Base-by-base conservation (phyloP, 1,140 invertebrate genomes). In the Liolophura sinensis region DNA sequence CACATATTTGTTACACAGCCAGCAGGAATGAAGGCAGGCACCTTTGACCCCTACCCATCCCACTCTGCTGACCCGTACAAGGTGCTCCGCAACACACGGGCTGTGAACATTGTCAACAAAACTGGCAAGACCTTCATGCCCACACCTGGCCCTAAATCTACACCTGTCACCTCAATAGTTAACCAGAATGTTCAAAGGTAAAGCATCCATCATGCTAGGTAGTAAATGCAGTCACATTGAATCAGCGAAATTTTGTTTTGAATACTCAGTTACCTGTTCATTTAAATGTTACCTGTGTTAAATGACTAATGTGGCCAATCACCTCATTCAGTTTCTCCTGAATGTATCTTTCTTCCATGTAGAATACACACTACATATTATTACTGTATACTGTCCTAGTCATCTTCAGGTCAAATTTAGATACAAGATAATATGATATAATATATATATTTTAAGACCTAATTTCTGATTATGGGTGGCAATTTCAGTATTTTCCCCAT, bases 21-120 rank as follows among this genome's bases (percentile, higher is more conserved):
- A 70, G 83, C 72, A 68, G 83, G 83, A 49, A 74, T 75, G 65
- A 81, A 82, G 61, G 77, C 78, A 66, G 84, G 84, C 48, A 84
- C 81, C 62, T 85, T 85, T 75, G 80, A 83, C 59, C 70, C 73
- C 25, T 85, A 84, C 69, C 84, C 84, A 20, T 73, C 71, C 16
- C 81, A 85, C 62, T 84, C 78, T 52, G 69, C 64, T 22, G 81
- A 85, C 67, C 71, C 78, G 18, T 84, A 81, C 67, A 76, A 73
- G 62, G 67, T 78, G 49, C 31, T 40, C 31, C 73, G 74, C 56
- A 65, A 77, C 46, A 68, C 67, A 9, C 69, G 75, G 49, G 64
- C 74, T n/a, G 63, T 81, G 22, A 68, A 77, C 70, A 73, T 82
- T 16, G 82, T 84, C 20, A 84, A 84, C 69, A 82, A 82, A 58